A percentile compares a stretch with the other conserved stretches of the same genome.
phyloP scores from a whole-genome alignment of 2,113 vertebrate genomes.

The Lonchura striata region DNA sequence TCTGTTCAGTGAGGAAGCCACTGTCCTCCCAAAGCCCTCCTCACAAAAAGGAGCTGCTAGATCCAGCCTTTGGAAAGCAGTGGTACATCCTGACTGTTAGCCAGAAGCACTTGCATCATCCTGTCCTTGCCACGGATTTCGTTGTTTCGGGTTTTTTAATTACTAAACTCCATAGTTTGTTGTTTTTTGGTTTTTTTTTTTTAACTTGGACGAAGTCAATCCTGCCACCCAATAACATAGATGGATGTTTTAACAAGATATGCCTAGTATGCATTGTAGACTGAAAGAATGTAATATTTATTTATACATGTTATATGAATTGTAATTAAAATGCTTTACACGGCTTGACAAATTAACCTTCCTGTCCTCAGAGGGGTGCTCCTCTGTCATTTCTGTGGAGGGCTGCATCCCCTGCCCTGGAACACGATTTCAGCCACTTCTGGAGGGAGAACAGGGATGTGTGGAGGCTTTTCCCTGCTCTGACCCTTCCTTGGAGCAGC shows the following conservation, averaged over 20 bases:
- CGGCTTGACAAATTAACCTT: conserved; percentile 61
- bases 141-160: neutral
- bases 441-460: neutral
- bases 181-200: neutral
- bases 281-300: conserved; percentile 79
- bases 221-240: conserved; percentile 53
- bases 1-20: neutral
- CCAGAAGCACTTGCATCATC: neutral
- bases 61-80: conserved; percentile 3
- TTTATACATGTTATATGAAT: conserved; percentile 73
- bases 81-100: neutral
- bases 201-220: conserved; percentile 24
- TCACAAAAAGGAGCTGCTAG: neutral
- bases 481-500: neutral
- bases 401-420: neutral
- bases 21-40: neutral
- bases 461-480: neutral
- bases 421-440: neutral
- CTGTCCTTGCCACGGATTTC: neutral
- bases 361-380: neutral
- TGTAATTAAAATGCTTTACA: conserved; percentile 86
- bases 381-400: neutral
- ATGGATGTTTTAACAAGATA: conserved; percentile 58
- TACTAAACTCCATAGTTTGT: conserved; percentile 31
- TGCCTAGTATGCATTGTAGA: conserved; percentile 77